A percentile compares a stretch with the other conserved stretches of the same genome.
phyloP scores from a whole-genome alignment of 2,113 vertebrate species.

The Crotalus horridus region DNA sequence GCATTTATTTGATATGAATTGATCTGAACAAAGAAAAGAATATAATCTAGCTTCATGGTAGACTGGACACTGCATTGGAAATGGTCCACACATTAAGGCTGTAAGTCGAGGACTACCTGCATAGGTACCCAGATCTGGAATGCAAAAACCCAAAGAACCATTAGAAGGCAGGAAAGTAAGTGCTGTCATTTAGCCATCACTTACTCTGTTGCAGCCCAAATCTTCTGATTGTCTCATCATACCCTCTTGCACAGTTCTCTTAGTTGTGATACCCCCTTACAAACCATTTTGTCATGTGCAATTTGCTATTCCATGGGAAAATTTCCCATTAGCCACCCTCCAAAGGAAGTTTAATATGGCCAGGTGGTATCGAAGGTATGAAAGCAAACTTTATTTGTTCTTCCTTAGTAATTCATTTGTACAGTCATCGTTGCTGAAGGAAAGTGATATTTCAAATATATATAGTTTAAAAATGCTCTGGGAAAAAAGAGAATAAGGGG shows the following conservation, averaged over 20 bases:
- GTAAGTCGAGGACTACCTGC: background rate
- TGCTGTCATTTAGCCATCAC: background rate
- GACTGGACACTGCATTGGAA: background rate
- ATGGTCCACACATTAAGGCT: background rate
- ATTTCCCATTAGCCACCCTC: conserved; percentile 7
- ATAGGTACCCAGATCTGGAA: background rate
- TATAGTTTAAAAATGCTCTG: background rate
- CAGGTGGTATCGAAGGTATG: background rate
- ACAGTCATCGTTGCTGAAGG: background rate
- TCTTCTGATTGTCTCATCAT: background rate
- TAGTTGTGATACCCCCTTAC: background rate
- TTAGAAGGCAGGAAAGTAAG: background rate
- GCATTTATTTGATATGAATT: background rate
- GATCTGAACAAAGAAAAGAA: background rate
- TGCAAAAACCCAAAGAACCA: background rate
- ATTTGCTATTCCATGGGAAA: background rate
- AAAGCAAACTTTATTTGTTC: background rate
- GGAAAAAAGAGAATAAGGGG: background rate
- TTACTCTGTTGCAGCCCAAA: background rate
- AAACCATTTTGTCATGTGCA: background rate
- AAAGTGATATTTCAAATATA: background rate
- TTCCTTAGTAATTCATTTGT: background rate
- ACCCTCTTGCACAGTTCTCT: background rate
- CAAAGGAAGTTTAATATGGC: background rate
- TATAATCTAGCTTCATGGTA: background rate